Evolutionary conservation across 2,113 vertebrate genomes (phyloP), one percentile per base, ranked within the genome.

Genomic region (Labeo rohita): DNA sequence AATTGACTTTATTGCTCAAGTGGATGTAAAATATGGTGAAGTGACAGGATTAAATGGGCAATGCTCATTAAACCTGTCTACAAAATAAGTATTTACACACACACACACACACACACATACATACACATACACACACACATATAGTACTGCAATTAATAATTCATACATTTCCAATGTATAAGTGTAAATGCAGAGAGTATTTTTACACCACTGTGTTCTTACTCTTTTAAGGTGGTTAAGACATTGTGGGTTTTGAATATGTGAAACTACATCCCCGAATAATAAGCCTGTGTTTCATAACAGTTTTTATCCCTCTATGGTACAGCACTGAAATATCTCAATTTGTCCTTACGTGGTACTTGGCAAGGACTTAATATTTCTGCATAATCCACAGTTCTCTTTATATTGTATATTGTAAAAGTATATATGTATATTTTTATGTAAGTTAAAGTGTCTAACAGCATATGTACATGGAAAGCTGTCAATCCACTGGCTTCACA

Each of bases 221-320:
- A 18, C 15, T 75, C 21, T 50, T 12, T 7, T 49, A 1, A 75
- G 45, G 45, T 36, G 28, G 1, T 28, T 28, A 28, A 28, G 23
- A 6, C 6, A 61, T 61, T 23, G n/a, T 63, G 59, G n/a, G 2
- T 23, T 28, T 65, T 45, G n/a, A 65, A 66, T 66, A 49, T 34
- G 23, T 50, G n/a, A 49, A 66, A 50, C 28, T 70, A 39, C 8
- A 70, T 52, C n/a, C 18, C 80, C 6, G 2, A 45, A 23, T 43
- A 66, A 21, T 63, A 81, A 34, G 39, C 23, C 65, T 28, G 21
- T 11, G 36, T 66, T 50, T 50, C 43, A 81, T 81, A 66, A 80
- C 2, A 18, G 0, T 18, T 77, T 9, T 52, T 12, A 15, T 61
- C 56, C 15, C 13, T 77, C 12, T 36, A 3, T 52, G 28, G 49